Conservation (phyloP, 2,888 invertebrate species). For the Argynnis bischoffii region DNA sequence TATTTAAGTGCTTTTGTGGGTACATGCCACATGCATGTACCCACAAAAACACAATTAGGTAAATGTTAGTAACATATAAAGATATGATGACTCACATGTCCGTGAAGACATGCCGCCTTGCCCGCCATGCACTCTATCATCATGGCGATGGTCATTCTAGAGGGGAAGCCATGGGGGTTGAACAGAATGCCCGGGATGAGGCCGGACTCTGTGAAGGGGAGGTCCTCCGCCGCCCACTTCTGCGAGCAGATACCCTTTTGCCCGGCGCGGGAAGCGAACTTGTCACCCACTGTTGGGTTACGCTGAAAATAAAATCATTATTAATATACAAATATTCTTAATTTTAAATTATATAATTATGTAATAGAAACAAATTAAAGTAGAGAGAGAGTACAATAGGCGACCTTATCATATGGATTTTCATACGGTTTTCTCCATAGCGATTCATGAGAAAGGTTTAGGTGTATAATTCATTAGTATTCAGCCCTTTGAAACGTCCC, state of each 20-base stretch:
- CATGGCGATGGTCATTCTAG: constrained; percentile 99
- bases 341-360: background rate
- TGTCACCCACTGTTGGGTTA: constrained; percentile 98
- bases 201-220: constrained; percentile 98
- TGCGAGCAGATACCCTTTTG: constrained; percentile 99
- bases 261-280: constrained; percentile 99
- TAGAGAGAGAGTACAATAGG: too few species aligned
- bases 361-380: background rate
- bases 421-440: too few species aligned
- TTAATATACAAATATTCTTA: background rate
- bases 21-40: too few species aligned
- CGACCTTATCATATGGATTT: too few species aligned
- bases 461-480: too few species aligned
- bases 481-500: too few species aligned
- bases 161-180: constrained; percentile 99
- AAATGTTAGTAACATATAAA: background rate
- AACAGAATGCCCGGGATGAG: constrained; percentile 98
- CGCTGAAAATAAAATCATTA: constrained; percentile 83
- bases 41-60: too few species aligned
- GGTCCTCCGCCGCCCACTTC: constrained; percentile 94
- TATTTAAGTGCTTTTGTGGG: too few species aligned
- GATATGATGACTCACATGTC: constrained; percentile 80
- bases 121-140: constrained; percentile 99
- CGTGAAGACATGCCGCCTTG: constrained; percentile 95
- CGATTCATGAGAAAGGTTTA: too few species aligned